phyloP scores from a whole-genome alignment of 1,140 invertebrate species.

The Leguminivora glycinivorella region DNA sequence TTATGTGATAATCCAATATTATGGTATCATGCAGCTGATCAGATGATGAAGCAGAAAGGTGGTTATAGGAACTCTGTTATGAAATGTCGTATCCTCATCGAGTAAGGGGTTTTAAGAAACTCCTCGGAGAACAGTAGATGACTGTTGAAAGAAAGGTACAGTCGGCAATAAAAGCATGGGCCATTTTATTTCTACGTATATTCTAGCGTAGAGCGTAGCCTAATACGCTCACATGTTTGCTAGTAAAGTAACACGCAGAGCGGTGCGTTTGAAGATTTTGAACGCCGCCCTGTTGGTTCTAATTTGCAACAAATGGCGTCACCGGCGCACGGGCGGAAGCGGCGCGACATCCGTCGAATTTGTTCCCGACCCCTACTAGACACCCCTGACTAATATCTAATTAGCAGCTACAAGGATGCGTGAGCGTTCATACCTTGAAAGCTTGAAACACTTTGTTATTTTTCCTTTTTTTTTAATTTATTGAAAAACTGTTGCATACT shows the following conservation, averaged over 20 bases:
- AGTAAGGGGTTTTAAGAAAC: too few relatives aligned
- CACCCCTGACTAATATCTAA: slow-evolving; percentile 48
- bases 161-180: too few relatives aligned
- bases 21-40: too few relatives aligned
- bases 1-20: too few relatives aligned
- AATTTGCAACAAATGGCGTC: slow-evolving; percentile 21
- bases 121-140: too few relatives aligned
- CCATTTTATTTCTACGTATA: too few relatives aligned
- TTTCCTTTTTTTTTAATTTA: background rate
- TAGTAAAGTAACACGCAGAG: background rate
- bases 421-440: slow-evolving; percentile 26
- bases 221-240: background rate
- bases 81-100: too few relatives aligned
- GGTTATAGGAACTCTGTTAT: too few relatives aligned
- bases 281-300: slow-evolving; percentile 10
- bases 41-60: too few relatives aligned
- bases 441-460: background rate
- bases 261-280: background rate
- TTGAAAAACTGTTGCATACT: too few relatives aligned
- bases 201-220: too few relatives aligned
- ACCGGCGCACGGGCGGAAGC: slow-evolving; percentile 41
- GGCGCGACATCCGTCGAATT: slow-evolving; percentile 57
- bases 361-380: slow-evolving; percentile 36
- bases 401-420: slow-evolving; percentile 42
- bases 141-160: too few relatives aligned